phyloP scores from a whole-genome alignment of 2,113 vertebrate species.

The Eubucco bourcierii region DNA sequence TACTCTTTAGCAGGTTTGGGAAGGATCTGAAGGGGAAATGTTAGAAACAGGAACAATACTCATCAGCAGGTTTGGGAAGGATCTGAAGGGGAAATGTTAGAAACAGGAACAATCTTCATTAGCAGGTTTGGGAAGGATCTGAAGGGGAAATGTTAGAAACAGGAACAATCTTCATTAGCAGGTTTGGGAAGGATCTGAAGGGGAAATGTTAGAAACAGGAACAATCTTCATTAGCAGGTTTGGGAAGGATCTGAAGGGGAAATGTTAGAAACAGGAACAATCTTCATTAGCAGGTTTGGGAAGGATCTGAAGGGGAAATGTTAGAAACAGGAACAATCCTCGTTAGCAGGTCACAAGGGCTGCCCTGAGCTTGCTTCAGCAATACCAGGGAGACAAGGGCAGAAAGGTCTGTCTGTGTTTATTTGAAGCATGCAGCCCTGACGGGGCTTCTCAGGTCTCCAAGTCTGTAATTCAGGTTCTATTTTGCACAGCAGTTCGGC shows the following conservation, averaged over 20 bases:
- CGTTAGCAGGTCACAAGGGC: neutral
- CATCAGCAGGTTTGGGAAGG: too few species aligned
- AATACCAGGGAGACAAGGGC: neutral
- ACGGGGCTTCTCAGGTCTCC: neutral
- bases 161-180: neutral
- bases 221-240: neutral
- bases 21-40: too few species aligned
- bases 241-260: neutral
- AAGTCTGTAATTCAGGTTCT: neutral
- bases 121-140: neutral
- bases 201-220: neutral
- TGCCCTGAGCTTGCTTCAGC: neutral
- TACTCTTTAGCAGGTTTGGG: too few species aligned
- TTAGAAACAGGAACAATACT: too few species aligned
- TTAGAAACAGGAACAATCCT: neutral
- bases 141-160: neutral
- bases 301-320: neutral
- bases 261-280: neutral
- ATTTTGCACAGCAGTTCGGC: neutral
- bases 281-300: neutral
- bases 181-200: neutral
- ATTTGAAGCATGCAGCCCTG: neutral
- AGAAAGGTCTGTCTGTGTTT: neutral
- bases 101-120: too few species aligned
- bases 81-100: too few species aligned